Base-by-base conservation (phyloP, 1,140 invertebrate genomes). In the Drosophila bifasciata region DNA sequence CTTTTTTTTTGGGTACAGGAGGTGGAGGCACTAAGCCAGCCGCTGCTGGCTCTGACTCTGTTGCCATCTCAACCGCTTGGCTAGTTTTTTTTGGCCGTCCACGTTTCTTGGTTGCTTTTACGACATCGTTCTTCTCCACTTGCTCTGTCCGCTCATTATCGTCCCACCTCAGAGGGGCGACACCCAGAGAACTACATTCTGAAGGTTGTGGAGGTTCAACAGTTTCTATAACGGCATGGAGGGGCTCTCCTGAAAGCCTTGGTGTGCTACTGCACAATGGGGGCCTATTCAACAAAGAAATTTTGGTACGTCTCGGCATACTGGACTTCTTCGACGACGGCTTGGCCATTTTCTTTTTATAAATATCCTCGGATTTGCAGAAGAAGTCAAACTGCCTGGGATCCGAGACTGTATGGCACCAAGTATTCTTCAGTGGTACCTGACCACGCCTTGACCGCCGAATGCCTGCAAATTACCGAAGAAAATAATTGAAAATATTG, bases 381-480 rank as follows among this genome's bases (percentile, higher is more conserved):
- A 70, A 57, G 4, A 63, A 79, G 2, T 9, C 19, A 6, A 83
- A 61, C 0, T 61, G 3, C 9, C 13, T 59, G 3, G 72, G 76
- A 36, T 84, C 60, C 13, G 9, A 17, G 9, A 76, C 25, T 0
- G 67, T 75, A 17, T 86, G 79, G 9, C 46, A 57, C 62, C 59
- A 89, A 9, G 17, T 58, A 6, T 79, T 83, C 5, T 50, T 50
- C 1, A 90, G 23, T 5, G 89, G 89, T 0, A 86, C 55, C 0
- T 79, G 89, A 4, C 89, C 89, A 25, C 89, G 78, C 19, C 60
- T 75, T 9, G 89, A 90, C 55, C 73, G 56, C 19, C 89, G 84
- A 49, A 79, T 32, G 13, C 39, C 73, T 43, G 15, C 48, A 15
- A 43, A 43, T 36, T 0, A 45, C 43, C 43, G 1, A 7, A 25